Evolutionary conservation across 2,113 vertebrate genomes (phyloP), one percentile per base, ranked within the genome.

Genomic region (Ariopsis seemanni): DNA sequence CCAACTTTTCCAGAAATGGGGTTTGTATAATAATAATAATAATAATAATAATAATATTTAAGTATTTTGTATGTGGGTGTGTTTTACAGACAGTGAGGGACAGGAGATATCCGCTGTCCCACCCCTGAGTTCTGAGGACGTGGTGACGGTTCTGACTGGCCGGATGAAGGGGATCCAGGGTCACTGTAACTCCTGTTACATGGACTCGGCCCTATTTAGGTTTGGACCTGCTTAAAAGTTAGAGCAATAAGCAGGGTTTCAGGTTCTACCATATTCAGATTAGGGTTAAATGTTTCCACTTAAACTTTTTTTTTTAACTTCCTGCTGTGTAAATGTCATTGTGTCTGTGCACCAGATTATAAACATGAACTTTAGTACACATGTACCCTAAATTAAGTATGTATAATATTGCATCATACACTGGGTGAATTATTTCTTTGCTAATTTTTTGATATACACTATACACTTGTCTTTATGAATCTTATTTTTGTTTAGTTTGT

Each of bases 151-250:
- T 58, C 92, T 98, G 85, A 87, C 78, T 72, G 97, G 97, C 5
- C 88, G 82, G 18, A 97, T 97, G 96, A 96, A 91, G 82, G 97
- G 97, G 1, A 96, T 98, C 88, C 97, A 98, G 85, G 97, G 97
- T 14, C 96, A 97, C 87, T 96, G 95, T 30, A 98, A 98, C 93
- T 98, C 97, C 89, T 98, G 97, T 93, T 98, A 98, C 89, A 97
- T 98, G 96, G 97, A 98, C 0, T 93, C 95, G 3, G 93, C 97
- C 53, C 96, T 98, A 48, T 97, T 98, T 92, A 96, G 97, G 97
- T 97, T 42, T 78, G 92, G 10, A 48, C 12, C 18, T 52, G 17
- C 12, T 14, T 57, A 7, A 84, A 57, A 2, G 4, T 53, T 69
- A 25, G 20, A 65, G 10, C 20, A 75, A 22, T n/a, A 25, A 55